Evolutionary conservation across 1,140 invertebrate genomes (phyloP), one percentile per base, ranked within the genome.

Genomic region (Aethina tumida): DNA sequence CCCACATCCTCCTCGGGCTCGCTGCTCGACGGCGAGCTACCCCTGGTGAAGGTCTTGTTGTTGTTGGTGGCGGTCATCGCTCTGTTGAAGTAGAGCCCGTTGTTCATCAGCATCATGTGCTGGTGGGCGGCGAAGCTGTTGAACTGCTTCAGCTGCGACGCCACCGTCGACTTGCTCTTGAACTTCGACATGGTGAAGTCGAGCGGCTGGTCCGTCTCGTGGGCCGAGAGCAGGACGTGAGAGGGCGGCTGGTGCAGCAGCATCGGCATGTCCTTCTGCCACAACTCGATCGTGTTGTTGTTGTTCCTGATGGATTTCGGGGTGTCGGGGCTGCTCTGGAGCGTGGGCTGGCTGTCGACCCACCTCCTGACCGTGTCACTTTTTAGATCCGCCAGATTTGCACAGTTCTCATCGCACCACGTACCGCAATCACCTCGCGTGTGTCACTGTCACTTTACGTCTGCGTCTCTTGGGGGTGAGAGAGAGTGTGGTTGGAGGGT

Each of bases 101-200:
- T 59, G 33, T 50, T 59, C 36, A 60, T 35, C 20, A 62, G 37
- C 50, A 59, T 58, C 49, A 60, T 59, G 12, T 62, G 60, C 28
- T 59, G 55, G 21, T 58, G 50, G 12, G 53, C 50, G 8, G 50
- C 45, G 27, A 54, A 49, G 44, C 38, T 56, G 20, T 52, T 55
- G 22, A 55, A 49, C 24, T 56, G 48, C 37, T 58, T 58, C 13
- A 57, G 36, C 25, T 58, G 58, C 19, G 54, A 53, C 24, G 45
- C 53, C 30, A 52, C 52, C 29, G 51, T 49, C 21, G 45, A 40
- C 16, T 46, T 42, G 35, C 52, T 34, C 28, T 63, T 62, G 41
- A 65, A 65, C 47, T 64, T 64, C 43, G 62, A 63, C 60, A 66
- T 65, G 47, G 64, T 66, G 43, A 66, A 66, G 55, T 66, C 64